Percentiles rank a stretch among this genome's conserved stretches.
These are phyloP conservation scores for Lysiphlebus fabarum DNA, from an alignment of 1,140 invertebrate species.

Conservation along the genomic window DNA sequence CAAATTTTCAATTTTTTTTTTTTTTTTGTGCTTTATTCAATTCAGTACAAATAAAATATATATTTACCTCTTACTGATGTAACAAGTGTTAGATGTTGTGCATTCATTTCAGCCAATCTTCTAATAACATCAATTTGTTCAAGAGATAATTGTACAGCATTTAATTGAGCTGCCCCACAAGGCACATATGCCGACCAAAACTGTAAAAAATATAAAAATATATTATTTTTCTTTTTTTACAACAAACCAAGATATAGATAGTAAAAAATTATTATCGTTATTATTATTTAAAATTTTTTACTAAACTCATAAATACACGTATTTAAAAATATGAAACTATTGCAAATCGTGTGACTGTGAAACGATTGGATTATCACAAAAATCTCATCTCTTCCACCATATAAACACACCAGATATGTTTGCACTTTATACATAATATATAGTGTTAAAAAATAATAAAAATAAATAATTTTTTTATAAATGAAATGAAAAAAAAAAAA, in stretches of 20 bases:
- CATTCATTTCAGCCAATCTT: conserved; percentile 68
- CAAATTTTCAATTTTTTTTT: no score
- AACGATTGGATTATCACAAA: conserved; percentile 2
- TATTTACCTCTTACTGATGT: conserved; percentile 62
- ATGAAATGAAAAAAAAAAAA: no score
- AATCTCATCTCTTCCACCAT: neutral
- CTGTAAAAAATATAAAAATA: conserved; percentile 43
- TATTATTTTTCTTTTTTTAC: neutral
- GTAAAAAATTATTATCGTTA: neutral
- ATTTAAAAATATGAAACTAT: conserved; percentile 1
- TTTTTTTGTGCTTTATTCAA: neutral
- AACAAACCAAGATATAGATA: neutral
- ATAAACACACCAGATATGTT: neutral
- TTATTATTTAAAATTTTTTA: neutral
- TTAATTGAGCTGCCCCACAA: conserved; percentile 77
- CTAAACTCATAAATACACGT: neutral
- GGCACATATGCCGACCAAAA: conserved; percentile 90
- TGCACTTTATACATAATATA: neutral
- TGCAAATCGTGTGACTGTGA: neutral
- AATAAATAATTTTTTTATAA: no score
- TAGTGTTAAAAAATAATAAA: no score
- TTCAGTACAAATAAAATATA: conserved; percentile 11
- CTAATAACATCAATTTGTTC: conserved; percentile 84
- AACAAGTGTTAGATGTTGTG: conserved; percentile 61
- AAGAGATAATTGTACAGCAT: conserved; percentile 77